phyloP scores from a whole-genome alignment of 2,888 invertebrate species.

The Philhelius pedissequus region DNA sequence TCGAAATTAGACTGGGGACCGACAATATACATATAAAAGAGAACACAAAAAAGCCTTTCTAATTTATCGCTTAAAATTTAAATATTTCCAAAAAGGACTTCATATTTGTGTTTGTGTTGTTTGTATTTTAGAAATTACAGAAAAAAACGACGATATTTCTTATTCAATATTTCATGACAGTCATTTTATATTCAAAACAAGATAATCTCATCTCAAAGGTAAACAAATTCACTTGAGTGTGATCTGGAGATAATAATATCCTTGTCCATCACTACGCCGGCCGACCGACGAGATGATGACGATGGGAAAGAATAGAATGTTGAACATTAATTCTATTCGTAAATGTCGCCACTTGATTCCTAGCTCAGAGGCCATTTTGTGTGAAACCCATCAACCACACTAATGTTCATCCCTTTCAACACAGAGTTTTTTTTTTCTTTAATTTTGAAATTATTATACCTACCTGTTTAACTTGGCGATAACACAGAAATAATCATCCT shows the following conservation, averaged over 20 bases:
- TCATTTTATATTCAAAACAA: conserved; percentile 32
- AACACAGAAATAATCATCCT: conserved; percentile 28
- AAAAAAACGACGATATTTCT: conserved; percentile 11
- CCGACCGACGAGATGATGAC: not conserved
- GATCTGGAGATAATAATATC: conserved; percentile 23
- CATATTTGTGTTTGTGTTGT: not conserved
- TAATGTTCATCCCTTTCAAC: not conserved
- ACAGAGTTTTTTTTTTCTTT: not conserved
- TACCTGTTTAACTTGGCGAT: conserved; percentile 40
- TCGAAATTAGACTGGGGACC: not conserved
- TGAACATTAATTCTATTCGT: conserved; percentile 28
- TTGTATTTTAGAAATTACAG: not conserved
- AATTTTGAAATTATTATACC: conserved; percentile 29
- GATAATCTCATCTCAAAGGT: conserved; percentile 46
- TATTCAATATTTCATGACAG: conserved; percentile 24
- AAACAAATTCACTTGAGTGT: conserved; percentile 60
- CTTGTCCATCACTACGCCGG: not conserved
- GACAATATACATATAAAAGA: not conserved
- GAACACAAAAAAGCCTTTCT: not conserved
- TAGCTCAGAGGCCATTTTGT: not conserved
- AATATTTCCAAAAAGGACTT: conserved; percentile 17
- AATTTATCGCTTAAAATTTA: conserved; percentile 10
- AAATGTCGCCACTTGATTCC: conserved; percentile 50
- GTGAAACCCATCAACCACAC: not conserved
- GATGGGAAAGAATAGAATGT: not conserved